Base-by-base conservation (phyloP, 2,797 vertebrate genomes). In the Acanthopagrus latus region DNA sequence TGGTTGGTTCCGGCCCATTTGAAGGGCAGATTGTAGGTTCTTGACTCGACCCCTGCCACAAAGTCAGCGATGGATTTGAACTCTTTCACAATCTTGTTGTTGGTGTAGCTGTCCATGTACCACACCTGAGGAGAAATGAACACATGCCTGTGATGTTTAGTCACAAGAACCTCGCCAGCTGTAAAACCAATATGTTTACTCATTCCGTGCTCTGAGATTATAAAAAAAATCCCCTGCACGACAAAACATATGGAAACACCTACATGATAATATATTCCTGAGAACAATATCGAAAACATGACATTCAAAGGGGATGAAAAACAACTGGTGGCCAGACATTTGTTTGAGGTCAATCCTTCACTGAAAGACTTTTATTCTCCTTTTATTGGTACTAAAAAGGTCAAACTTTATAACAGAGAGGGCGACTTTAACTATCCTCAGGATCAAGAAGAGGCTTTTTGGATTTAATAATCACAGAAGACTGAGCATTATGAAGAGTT, bases 51-150 rank as follows among this genome's bases (percentile, higher is more conserved):
- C 43, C 98, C 97, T 0, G 96, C 96, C 90, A 98, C 94, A 78
- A 99, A 99, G 90, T 99, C 98, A 44, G 92, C 88, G 1, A 98
- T 90, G 50, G 96, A 97, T 88, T 98, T 99, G 84, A 95, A 99
- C 80, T 99, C 98, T 73, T 97, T 97, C 6, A 99, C 98, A 41
- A 99, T 97, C 92, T 97, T 98, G 93, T 98, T 99, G 95, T 98
- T 99, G 82, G 97, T 99, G 85, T 99, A 99, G 86, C 98, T 96
- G 87, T 99, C 98, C 98, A 99, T 99, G 89, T 99, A 99, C 98
- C 98, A 99, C 68, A 99, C 97, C 98, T 99, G 91, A 64, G 71
- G 72, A 74, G 33, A 80, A 38, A 80, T 11, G 74, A 20, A 80
- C 3, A 63, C 3, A 43, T 7, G 57, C 20, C 50, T 59, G 50